Evolutionary conservation across 2,113 vertebrate species (phyloP).

Genomic region (Cebidichthys violaceus): DNA sequence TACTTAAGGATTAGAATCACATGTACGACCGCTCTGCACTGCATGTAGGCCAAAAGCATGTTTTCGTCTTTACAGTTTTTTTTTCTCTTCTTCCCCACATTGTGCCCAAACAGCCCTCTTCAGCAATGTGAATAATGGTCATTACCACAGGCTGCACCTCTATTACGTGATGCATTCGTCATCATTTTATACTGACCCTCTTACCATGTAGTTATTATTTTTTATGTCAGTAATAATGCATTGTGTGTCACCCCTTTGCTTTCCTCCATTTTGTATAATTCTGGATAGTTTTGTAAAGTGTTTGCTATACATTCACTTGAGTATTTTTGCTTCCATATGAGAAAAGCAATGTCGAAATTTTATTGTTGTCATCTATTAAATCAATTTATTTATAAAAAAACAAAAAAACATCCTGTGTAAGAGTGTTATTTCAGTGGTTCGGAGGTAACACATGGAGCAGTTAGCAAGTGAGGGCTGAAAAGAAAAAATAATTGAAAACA

Average conservation of each 20-base stretch:
- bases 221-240: conserved; percentile 73
- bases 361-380: conserved; percentile 83
- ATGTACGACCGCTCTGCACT: conserved; percentile 63
- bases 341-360: conserved; percentile 80
- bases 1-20: conserved; percentile 81
- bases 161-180: conserved; percentile 66
- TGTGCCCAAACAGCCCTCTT: conserved; percentile 46
- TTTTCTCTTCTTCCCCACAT: conserved; percentile 19
- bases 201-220: conserved; percentile 72
- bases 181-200: conserved; percentile 78
- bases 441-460: conserved; percentile 8
- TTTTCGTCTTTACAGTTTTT: conserved; percentile 53
- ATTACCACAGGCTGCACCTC: conserved; percentile 72
- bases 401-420: conserved; percentile 26
- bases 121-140: conserved; percentile 79
- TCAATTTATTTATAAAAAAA: conserved; percentile 83
- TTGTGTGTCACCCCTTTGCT: conserved; percentile 74
- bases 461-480: conserved; percentile 30
- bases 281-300: conserved; percentile 80
- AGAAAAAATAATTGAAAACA: conserved; percentile 55
- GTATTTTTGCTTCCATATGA: conserved; percentile 80
- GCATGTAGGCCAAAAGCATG: conserved; percentile 67
- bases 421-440: conserved; percentile 40
- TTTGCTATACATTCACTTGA: conserved; percentile 77
- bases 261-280: conserved; percentile 80